These are phyloP conservation scores for Drosophila birchii DNA, from an alignment of 2,888 invertebrate species.

Conservation along the genomic window DNA sequence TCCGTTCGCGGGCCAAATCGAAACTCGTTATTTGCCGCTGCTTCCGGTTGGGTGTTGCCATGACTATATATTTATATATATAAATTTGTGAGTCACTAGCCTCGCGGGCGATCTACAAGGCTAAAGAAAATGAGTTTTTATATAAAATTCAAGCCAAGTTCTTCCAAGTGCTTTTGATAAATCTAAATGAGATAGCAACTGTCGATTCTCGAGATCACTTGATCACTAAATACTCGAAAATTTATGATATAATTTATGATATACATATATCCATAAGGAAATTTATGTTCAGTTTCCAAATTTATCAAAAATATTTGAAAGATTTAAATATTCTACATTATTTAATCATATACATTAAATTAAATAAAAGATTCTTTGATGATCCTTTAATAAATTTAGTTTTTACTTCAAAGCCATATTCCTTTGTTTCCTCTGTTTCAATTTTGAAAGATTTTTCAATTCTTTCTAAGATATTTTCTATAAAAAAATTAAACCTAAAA, in stretches of 20 bases:
- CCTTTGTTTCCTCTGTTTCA: background rate
- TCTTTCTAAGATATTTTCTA: background rate
- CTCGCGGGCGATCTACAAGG: background rate
- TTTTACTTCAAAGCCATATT: background rate
- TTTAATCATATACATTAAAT: no score
- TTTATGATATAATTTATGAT: background rate
- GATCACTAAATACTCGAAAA: no score
- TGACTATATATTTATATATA: slow-evolving; percentile 10
- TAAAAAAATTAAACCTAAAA: background rate
- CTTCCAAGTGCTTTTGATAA: background rate
- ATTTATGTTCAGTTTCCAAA: background rate
- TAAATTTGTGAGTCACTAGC: slow-evolving; percentile 37
- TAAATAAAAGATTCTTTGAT: background rate
- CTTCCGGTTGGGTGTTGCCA: slow-evolving; percentile 61
- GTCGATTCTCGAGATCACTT: background rate
- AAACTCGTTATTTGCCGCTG: slow-evolving; percentile 63
- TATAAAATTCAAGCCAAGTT: background rate
- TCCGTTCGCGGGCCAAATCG: slow-evolving; percentile 65
- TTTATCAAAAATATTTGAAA: background rate
- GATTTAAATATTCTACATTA: no score
- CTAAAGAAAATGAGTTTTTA: no score
- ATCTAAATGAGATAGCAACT: background rate
- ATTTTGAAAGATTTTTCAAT: background rate
- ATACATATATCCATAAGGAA: background rate
- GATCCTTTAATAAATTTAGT: background rate